A percentile compares a stretch with the other conserved stretches of the same genome.
Evolutionary conservation across 2,113 vertebrate genomes (phyloP).

Genomic region (Argyrosomus japonicus): DNA sequence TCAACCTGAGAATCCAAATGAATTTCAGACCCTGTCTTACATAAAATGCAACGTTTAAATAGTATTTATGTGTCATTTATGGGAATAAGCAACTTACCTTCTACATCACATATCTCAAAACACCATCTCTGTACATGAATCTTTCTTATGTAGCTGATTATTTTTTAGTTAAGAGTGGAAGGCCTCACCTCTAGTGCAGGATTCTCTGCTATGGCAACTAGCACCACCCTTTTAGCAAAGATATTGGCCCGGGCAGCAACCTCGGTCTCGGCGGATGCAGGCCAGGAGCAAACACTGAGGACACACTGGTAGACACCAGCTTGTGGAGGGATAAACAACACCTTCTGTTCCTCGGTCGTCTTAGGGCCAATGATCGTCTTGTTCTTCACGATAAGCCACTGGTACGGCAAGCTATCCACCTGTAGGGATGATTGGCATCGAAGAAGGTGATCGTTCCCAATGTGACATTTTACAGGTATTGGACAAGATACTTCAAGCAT

Average conservation of each 20-base stretch:
- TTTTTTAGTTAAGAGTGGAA: background rate
- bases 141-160: background rate
- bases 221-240: slow-evolving; percentile 88
- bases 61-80: background rate
- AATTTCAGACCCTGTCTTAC: background rate
- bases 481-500: background rate
- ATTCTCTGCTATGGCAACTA: slow-evolving; percentile 92
- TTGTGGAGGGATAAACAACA: slow-evolving; percentile 90
- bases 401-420: slow-evolving; percentile 89
- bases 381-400: slow-evolving; percentile 95
- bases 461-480: background rate
- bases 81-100: background rate
- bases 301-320: slow-evolving; percentile 92
- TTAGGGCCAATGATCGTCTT: slow-evolving; percentile 92
- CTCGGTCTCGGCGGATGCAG: slow-evolving; percentile 88
- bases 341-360: slow-evolving; percentile 91
- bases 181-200: slow-evolving; percentile 89
- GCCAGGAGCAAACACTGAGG: slow-evolving; percentile 93
- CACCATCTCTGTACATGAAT: background rate
- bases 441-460: background rate
- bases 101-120: background rate
- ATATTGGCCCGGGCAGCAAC: slow-evolving; percentile 87
- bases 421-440: slow-evolving; percentile 63
- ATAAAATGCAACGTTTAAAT: background rate
- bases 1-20: slow-evolving; percentile 85